Base-by-base conservation (phyloP, 2,113 vertebrate genomes). In the Lynx canadensis region DNA sequence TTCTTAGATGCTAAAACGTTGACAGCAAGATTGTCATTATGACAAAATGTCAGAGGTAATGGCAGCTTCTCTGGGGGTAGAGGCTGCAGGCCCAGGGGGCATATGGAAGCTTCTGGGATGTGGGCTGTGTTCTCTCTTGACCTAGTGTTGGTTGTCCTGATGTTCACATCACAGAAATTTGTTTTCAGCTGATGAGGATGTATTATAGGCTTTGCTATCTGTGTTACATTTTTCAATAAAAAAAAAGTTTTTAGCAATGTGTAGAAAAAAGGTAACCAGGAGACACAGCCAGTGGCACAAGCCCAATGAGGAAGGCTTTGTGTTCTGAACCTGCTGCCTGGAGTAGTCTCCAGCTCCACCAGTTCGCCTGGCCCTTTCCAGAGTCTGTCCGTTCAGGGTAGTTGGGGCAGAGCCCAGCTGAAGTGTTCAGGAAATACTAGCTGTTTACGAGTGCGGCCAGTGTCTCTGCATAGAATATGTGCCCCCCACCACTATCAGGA, bases 221-320 rank as follows among this genome's bases (percentile, higher is more conserved):
- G 3, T 60, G 14, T 80, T 89, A 36, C 11, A 7, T 13, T 84
- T 65, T 27, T 87, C 14, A 78, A 1, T 93, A 3, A 33, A 69
- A 88, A 88, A 13, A 50, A 50, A 7, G 18, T 29, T 95, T 33
- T 50, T 12, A 55, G 66, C 27, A 81, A 69, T 27, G 7, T 23
- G 0, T 4, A 57, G 73, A 63, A 36, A 13, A 66, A 41, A 60
- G 8, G n/a, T 36, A 5, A 8, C 23, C 36, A n/a, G 33, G 68
- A 79, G 50, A 15, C 11, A 7, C 31, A 8, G 5, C n/a, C 4
- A 10, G 12, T 19, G 25, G 4, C 27, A 1, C 0, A 36, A 21
- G n/a, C 66, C 15, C 29, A 12, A 33, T 3, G 69, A 50, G 3
- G 23, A 12, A 29, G 60, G 29, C 31, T 38, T 69, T 11, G 0